Evolutionary conservation across 2,888 invertebrate species (phyloP), one percentile per base, ranked within the genome.

Genomic region (Actias luna): DNA sequence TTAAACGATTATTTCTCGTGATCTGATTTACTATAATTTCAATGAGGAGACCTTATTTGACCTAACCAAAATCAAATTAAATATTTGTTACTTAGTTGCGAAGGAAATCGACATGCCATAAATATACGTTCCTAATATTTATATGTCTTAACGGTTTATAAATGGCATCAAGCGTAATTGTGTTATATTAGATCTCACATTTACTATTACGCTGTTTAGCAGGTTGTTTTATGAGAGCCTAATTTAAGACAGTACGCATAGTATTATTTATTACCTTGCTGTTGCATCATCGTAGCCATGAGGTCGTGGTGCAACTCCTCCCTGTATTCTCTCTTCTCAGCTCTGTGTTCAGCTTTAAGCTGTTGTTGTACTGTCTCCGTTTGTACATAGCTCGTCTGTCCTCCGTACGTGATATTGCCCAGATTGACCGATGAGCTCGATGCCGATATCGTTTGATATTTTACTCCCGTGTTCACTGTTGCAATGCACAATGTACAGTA

Each of bases 301-400:
- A 93, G 76, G 64, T 94, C 94, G 73, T 94, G 94, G 68, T 93
- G 93, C 72, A 94, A 85, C 72, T 94, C 94, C 65, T 92, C 91
- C 5, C 91, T 80, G 70, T 84, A 91, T 82, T 88, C 88, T 73
- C 89, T 77, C 86, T 92, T 87, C 83, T 88, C 88, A 68, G 74
- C 66, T 60, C 86, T 71, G 67, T 84, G 84, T 64, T 88, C 87
- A 0, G 83, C 80, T 76, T 89, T 89, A 63, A 83, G 78, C 62
- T 76, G 89, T 74, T 78, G 85, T 60, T 78, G 87, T 22, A 85
- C 80, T 1, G 78, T 77, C 70, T 85, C 87, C 8, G 81, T 82
- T 67, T 86, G 87, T 60, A 85, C 77, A 71, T 87, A 89, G 69
- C 83, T 82, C 5, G 83, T 72, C 72, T 88, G 90, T 4, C 89